Evolutionary conservation across 2,797 vertebrate genomes (phyloP), one percentile per base, ranked within the genome.

Genomic region (Poecile montanus): DNA sequence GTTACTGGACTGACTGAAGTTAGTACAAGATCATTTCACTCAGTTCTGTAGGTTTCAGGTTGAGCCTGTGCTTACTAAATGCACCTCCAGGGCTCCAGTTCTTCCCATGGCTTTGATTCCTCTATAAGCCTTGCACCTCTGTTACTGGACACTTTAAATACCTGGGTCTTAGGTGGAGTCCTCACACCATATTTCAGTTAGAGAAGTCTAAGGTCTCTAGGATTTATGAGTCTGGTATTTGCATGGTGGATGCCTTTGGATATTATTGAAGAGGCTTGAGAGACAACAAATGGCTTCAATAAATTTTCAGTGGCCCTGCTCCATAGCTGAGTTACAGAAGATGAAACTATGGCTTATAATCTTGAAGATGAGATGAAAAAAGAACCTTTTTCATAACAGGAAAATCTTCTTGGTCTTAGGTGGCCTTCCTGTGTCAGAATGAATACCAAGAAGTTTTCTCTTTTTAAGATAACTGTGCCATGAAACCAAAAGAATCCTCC

Each of bases 401-500:
- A 84, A 70, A 77, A 32, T 65, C 61, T 40, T n/a, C 23, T 70
- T 67, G 27, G 19, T 86, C 47, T 75, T 63, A 51, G 14, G 45
- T 61, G 23, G 60, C 62, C 25, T 94, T 88, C 13, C 32, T 47
- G 26, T 60, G 57, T 74, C 76, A 76, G 56, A 80, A 65, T 34
- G 45, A 72, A 79, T 89, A 95, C 34, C 62, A 89, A 77, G 71
- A 81, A 61, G 45, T 25, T 74, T 83, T 74, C 58, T 62, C 65
- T 80, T 81, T 89, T 67, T 51, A 53, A 83, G 45, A 63, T 45
- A 70, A 76, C 63, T 61, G 36, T 75, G 40, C 60, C 85, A 71
- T 61, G 48, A 90, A 95, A 92, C 89, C 88, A 93, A 94, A 93
- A 95, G 76, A 96, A 91, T 40, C 27, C 36, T 91, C 76, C 72